phyloP scores from a whole-genome alignment of 1,140 invertebrate species.

The Drosophila ficusphila region DNA sequence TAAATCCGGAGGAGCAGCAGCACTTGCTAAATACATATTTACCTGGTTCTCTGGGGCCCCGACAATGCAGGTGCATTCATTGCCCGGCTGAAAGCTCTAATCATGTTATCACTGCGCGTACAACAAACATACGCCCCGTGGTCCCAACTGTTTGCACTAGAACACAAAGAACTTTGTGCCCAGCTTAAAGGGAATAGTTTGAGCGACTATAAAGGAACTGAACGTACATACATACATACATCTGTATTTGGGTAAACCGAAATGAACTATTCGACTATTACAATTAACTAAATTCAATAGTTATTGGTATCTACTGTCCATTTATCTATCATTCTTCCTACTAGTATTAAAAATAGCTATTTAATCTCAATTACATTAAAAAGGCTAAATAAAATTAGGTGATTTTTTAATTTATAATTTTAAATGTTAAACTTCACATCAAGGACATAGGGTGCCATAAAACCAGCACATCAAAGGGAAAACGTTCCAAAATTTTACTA shows the following conservation, averaged over 20 bases:
- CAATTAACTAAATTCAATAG: not conserved
- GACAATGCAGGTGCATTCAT: conserved; percentile 46
- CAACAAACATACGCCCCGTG: conserved; percentile 32
- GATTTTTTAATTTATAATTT: not conserved
- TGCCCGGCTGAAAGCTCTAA: conserved; percentile 22
- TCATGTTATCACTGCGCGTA: conserved; percentile 43
- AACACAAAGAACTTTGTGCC: conserved; percentile 2
- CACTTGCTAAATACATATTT: conserved; percentile 48
- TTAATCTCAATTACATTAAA: too few relatives aligned
- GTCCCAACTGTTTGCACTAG: conserved; percentile 9
- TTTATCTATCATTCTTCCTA: too few relatives aligned
- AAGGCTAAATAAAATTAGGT: too few relatives aligned
- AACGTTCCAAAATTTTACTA: not conserved
- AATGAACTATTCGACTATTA: not conserved
- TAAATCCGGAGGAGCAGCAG: conserved; percentile 13
- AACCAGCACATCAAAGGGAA: conserved; percentile 7
- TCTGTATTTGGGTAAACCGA: not conserved
- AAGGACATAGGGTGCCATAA: not conserved
- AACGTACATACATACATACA: not conserved
- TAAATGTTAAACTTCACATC: not conserved
- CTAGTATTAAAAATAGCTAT: too few relatives aligned
- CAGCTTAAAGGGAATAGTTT: conserved; percentile 1
- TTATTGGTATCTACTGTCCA: too few relatives aligned
- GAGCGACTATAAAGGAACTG: not conserved
- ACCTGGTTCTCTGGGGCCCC: conserved; percentile 8